Evolutionary conservation across 2,888 invertebrate species (phyloP), one percentile per base, ranked within the genome.

Genomic region (Euplagia quadripunctaria): DNA sequence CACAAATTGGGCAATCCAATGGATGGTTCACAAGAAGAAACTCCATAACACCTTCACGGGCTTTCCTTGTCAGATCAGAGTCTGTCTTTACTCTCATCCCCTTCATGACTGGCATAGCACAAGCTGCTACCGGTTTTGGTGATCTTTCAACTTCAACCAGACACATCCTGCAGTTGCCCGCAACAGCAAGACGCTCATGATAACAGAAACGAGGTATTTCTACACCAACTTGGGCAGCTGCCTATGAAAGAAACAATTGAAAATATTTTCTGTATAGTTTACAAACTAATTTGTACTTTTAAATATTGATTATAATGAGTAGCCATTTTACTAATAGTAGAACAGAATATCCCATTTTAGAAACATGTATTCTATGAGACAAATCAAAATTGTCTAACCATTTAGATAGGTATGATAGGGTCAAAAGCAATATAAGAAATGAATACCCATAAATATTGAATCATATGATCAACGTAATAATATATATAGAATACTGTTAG

Each of bases 81-180:
- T 99, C 98, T 41, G 99, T 99, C 93, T 99, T 99, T 41, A 99
- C 97, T 82, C 98, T 97, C 99, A 99, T 99, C n/a, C 99, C 99
- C 94, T 99, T 99, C 99, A 99, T 99, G 0, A 99, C 99, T 0
- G 99, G 99, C 99, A 99, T 99, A 17, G 99, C 99, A 93, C 99
- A 99, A 0, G 99, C 99, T 12, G 99, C 99, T 0, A 99, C 98
- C 0, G 99, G 99, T 96, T 99, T 99, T 2, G 99, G 98, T 64
- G 99, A 99, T 92, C 99, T 99, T 92, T 99, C 99, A 16, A 99
- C 99, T 95, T 99, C 99, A 0, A 99, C 99, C 49, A 99, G 96
- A 94, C 99, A 99, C 99, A 99, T 99, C 79, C 99, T 97, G 91
- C 99, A 99, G 96, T 99, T 99, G 66, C 99, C 99, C 81, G 99